A percentile compares a stretch with the other conserved stretches of the same genome.
Conservation (phyloP, 1,140 invertebrate species). For the Reticulitermes speratus region DNA sequence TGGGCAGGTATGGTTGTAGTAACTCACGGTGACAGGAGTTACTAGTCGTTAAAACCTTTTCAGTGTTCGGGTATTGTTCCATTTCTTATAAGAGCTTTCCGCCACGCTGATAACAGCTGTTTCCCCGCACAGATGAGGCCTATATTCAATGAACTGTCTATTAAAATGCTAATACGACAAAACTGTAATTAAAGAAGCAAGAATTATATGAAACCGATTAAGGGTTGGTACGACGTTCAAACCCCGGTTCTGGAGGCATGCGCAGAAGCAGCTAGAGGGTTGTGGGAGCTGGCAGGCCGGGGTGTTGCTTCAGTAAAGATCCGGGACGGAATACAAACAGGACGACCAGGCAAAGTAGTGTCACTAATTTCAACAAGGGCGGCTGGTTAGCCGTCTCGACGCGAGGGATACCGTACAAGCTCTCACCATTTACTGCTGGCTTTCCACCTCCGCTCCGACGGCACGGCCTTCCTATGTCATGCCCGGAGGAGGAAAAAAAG, state of each 20-base stretch:
- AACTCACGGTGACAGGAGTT: too few relatives aligned
- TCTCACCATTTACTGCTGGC: conserved; percentile 44
- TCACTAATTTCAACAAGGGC: neutral
- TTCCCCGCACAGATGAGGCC: too few relatives aligned
- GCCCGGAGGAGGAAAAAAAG: conserved; percentile 43
- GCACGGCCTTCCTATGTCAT: conserved; percentile 43
- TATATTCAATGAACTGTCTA: too few relatives aligned
- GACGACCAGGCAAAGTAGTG: neutral
- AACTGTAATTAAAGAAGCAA: too few relatives aligned
- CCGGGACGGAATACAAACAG: neutral
- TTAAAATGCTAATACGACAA: too few relatives aligned
- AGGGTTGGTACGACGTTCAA: too few relatives aligned
- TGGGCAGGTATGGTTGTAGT: too few relatives aligned
- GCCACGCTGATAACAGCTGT: too few relatives aligned
- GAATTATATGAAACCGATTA: too few relatives aligned
- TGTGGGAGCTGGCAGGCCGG: neutral
- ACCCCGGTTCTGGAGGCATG: neutral
- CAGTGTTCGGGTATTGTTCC: too few relatives aligned
- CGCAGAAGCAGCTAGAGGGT: neutral
- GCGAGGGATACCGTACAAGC: neutral
- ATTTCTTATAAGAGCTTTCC: too few relatives aligned
- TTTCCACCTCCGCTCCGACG: conserved; percentile 42
- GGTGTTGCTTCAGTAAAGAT: neutral
- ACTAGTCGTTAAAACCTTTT: too few relatives aligned
- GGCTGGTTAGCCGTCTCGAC: conserved; percentile 12